Evolutionary conservation across 2,113 vertebrate species (phyloP).

Genomic region (Scophthalmus maximus): DNA sequence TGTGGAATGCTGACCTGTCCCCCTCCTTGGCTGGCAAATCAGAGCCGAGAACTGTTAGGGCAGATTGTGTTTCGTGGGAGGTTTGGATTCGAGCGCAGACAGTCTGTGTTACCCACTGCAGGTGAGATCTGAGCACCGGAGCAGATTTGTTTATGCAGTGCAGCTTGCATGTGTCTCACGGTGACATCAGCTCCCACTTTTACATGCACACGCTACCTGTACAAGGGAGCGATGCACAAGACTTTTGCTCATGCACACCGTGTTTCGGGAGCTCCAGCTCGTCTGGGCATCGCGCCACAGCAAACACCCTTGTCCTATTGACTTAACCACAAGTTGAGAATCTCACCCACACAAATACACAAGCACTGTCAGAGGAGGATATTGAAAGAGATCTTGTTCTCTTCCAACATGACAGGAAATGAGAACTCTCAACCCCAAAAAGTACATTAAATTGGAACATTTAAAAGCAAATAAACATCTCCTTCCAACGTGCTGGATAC

Average conservation of each 20-base stretch:
- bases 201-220: conserved; percentile 36
- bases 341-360: conserved; percentile 61
- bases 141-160: conserved; percentile 37
- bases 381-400: conserved; percentile 71
- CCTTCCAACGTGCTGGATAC: conserved; percentile 51
- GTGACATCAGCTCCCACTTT: conserved; percentile 14
- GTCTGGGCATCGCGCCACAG: conserved; percentile 73
- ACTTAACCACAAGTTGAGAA: conserved; percentile 77
- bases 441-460: conserved; percentile 70
- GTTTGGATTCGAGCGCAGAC: conserved; percentile 29
- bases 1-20: conserved; percentile 55
- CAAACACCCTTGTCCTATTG: conserved; percentile 78
- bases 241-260: conserved; percentile 23
- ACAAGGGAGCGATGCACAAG: conserved; percentile 28
- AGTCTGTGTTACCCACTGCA: conserved; percentile 15
- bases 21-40: conserved; percentile 31
- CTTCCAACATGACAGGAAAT: conserved; percentile 77
- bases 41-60: conserved; percentile 19
- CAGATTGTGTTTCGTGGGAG: conserved; percentile 39
- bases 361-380: conserved; percentile 58
- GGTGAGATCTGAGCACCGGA: conserved; percentile 10
- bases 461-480: conserved; percentile 77
- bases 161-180: conserved; percentile 21
- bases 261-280: conserved; percentile 33
- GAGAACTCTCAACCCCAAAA: conserved; percentile 71